A percentile compares a stretch with the other conserved stretches of the same genome.
phyloP scores from a whole-genome alignment of 2,888 invertebrate genomes.

The Drosophila silvestris region DNA sequence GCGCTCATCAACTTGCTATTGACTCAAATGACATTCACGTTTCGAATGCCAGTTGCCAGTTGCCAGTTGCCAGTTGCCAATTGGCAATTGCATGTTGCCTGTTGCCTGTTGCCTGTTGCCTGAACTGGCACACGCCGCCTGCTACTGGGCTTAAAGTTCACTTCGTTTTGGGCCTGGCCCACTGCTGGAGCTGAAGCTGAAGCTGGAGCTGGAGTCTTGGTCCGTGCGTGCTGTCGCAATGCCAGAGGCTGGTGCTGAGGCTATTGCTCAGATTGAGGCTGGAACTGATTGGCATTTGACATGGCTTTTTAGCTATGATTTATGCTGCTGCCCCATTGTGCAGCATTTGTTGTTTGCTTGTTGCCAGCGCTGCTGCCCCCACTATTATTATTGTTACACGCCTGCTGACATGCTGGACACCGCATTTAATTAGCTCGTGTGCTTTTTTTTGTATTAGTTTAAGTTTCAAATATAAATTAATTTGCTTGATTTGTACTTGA shows the following conservation, averaged over 20 bases:
- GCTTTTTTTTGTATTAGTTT: constrained; percentile 21
- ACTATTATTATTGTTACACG: constrained; percentile 14
- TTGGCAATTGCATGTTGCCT: neutral
- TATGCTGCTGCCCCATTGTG: constrained; percentile 63
- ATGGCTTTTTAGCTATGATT: constrained; percentile 66
- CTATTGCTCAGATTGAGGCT: neutral
- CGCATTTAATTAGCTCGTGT: constrained; percentile 63
- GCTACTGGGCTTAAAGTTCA: constrained; percentile 73
- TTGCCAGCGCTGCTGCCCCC: neutral
- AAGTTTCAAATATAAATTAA: constrained; percentile 55
- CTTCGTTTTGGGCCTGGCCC: constrained; percentile 24
- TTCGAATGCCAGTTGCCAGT: constrained; percentile 48
- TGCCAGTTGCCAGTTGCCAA: constrained; percentile 14
- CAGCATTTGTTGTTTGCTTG: constrained; percentile 36
- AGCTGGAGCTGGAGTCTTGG: constrained; percentile 20
- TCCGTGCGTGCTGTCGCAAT: constrained; percentile 41
- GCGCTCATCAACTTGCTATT: constrained; percentile 69
- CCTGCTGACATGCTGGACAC: constrained; percentile 49
- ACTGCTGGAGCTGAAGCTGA: too few relatives aligned
- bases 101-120: neutral
- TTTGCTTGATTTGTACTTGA: constrained; percentile 61
- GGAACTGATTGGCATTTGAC: constrained; percentile 45
- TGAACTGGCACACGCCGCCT: constrained; percentile 7
- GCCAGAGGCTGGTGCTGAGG: neutral
- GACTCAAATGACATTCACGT: constrained; percentile 72